Percentiles rank a stretch among this genome's conserved stretches.
Evolutionary conservation across 2,888 invertebrate genomes (phyloP).

Genomic region (Perithous albicinctus): DNA sequence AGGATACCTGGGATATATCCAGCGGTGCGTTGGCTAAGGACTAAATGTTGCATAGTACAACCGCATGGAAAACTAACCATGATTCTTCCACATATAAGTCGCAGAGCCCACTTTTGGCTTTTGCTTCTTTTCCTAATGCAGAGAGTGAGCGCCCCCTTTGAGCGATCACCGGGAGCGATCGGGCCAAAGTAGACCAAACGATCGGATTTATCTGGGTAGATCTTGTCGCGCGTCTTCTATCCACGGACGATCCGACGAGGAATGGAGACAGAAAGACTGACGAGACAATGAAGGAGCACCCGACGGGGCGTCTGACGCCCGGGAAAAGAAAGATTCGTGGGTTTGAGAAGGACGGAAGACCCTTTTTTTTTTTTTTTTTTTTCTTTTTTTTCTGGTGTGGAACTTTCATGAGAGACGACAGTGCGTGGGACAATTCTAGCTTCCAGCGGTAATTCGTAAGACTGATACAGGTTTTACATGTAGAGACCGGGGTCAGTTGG

Average conservation of each 20-base stretch:
- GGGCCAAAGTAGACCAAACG: conserved; percentile 71
- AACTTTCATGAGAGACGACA: conserved; percentile 44
- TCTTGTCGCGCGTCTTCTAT: conserved; percentile 52
- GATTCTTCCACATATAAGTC: background rate
- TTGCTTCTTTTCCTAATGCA: no score
- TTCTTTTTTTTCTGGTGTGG: conserved; percentile 47
- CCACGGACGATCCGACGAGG: conserved; percentile 44
- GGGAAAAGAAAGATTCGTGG: conserved; percentile 54
- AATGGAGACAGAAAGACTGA: conserved; percentile 70
- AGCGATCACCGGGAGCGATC: conserved; percentile 70
- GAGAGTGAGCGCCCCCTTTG: no score
- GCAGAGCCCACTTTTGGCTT: conserved; percentile 6
- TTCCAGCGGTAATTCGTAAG: conserved; percentile 59
- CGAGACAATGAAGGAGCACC: conserved; percentile 60
- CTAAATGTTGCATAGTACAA: conserved; percentile 2
- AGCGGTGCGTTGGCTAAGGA: conserved; percentile 18
- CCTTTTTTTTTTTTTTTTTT: no score
- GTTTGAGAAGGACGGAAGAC: conserved; percentile 33
- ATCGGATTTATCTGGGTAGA: conserved; percentile 69
- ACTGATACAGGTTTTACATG: conserved; percentile 50
- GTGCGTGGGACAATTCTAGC: conserved; percentile 63
- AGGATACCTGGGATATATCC: conserved; percentile 31
- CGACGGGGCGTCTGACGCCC: conserved; percentile 62
- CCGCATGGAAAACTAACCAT: conserved; percentile 28
- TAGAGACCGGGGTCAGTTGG: no score